Percentiles rank a stretch among this genome's conserved stretches.
Conservation (phyloP, 2,888 invertebrate genomes). For the Teleogryllus oceanicus region DNA sequence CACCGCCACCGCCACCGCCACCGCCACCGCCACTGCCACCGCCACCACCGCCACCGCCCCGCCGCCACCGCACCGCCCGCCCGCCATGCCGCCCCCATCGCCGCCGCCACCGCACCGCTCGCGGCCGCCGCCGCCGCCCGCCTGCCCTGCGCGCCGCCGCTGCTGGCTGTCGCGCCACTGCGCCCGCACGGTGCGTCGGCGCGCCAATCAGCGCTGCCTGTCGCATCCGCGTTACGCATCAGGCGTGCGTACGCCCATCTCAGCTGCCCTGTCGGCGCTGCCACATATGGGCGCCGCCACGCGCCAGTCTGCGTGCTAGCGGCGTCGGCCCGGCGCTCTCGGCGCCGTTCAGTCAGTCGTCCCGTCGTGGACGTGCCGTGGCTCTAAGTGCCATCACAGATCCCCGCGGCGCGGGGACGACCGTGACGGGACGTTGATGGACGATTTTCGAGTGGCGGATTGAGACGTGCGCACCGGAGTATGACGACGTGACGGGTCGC, state of each 20-base stretch:
- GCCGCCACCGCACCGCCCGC: too few species aligned
- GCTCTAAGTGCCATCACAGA: not conserved
- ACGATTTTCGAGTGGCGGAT: slow-evolving; percentile 2
- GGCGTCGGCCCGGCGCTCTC: not conserved
- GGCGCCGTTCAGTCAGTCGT: not conserved
- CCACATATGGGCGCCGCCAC: not conserved
- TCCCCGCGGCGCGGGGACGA: not conserved
- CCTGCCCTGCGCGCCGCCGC: too few species aligned
- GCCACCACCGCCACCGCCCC: too few species aligned
- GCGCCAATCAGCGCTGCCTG: not conserved
- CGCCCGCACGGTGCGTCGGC: not conserved
- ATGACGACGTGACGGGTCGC: not conserved
- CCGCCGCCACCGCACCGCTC: not conserved
- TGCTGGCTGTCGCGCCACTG: too few species aligned
- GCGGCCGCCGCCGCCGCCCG: too few species aligned
- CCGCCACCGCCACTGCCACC: too few species aligned
- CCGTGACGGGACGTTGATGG: not conserved
- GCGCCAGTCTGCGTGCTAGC: not conserved
- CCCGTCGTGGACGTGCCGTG: not conserved
- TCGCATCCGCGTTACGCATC: not conserved
- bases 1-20: too few species aligned
- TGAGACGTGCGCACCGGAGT: not conserved
- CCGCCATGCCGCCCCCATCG: not conserved
- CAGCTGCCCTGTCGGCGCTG: too few species aligned
- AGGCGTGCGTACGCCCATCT: not conserved